Evolutionary conservation across 2,113 vertebrate genomes (phyloP).

Genomic region (Hippocampus zosterae): DNA sequence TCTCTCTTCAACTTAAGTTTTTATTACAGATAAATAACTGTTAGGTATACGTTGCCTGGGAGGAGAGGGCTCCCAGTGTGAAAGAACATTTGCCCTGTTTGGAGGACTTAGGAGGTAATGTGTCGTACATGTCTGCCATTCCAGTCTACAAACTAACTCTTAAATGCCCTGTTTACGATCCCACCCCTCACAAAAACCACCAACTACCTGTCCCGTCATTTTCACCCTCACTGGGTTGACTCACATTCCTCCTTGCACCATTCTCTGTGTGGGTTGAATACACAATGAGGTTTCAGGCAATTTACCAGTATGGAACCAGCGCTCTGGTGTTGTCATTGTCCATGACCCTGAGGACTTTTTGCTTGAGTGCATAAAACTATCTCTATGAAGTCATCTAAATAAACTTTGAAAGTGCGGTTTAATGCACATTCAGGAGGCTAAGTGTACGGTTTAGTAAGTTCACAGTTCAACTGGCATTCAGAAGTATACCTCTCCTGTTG

Average conservation of each 20-base stretch:
- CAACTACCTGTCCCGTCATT: conserved; percentile 1
- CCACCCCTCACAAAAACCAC: conserved; percentile 7
- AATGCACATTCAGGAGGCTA: conserved; percentile 20
- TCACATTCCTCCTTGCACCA: conserved; percentile 2
- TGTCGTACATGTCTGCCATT: conserved; percentile 21
- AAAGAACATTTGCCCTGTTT: conserved; percentile 32
- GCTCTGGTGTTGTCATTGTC: conserved; percentile 19
- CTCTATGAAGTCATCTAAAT: conserved; percentile 33
- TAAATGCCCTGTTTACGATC: conserved; percentile 8
- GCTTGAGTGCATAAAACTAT: conserved; percentile 48
- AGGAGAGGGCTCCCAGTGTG: conserved; percentile 1
- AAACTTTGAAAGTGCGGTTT: conserved; percentile 19
- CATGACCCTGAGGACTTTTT: conserved; percentile 22
- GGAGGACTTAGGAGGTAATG: conserved; percentile 9
- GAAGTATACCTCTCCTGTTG: background rate
- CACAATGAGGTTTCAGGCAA: conserved; percentile 42
- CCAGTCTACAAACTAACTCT: conserved; percentile 5
- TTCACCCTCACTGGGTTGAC: conserved; percentile 15
- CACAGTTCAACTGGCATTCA: background rate
- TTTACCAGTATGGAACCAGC: conserved; percentile 39
- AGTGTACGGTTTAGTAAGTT: conserved; percentile 12
- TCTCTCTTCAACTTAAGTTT: background rate
- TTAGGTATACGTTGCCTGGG: conserved; percentile 17
- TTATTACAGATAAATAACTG: conserved; percentile 5
- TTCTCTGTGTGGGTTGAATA: conserved; percentile 39